phyloP scores from a whole-genome alignment of 2,113 vertebrate species.

The Recurvirostra avosetta region DNA sequence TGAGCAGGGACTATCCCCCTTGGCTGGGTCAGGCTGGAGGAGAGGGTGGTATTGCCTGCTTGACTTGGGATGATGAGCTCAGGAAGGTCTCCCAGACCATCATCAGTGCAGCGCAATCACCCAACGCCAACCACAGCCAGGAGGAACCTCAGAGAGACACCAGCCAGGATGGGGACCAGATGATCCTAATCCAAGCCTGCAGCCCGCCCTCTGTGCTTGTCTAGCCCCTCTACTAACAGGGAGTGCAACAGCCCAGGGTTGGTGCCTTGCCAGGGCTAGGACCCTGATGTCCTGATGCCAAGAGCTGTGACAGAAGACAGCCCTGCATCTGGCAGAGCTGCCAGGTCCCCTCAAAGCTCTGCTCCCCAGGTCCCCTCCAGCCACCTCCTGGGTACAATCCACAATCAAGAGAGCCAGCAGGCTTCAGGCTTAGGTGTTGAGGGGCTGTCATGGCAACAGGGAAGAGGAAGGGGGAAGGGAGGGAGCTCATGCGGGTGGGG shows the following conservation, averaged over 20 bases:
- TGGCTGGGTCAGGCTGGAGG: background rate
- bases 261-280: background rate
- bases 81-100: background rate
- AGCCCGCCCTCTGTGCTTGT: background rate
- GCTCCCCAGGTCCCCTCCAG: background rate
- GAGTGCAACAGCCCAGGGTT: background rate
- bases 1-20: background rate
- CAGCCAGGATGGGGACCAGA: background rate
- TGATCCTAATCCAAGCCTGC: background rate
- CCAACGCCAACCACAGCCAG: background rate
- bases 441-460: slow-evolving; percentile 62
- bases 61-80: background rate
- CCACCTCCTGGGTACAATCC: slow-evolving; percentile 58
- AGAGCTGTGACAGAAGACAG: background rate
- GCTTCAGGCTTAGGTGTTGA: slow-evolving; percentile 41
- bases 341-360: background rate
- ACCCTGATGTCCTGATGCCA: background rate
- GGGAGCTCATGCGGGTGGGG: slow-evolving; percentile 22
- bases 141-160: background rate
- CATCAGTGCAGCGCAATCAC: background rate
- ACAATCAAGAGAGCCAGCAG: slow-evolving; percentile 72
- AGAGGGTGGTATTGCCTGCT: background rate
- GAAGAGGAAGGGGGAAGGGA: background rate
- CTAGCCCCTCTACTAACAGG: background rate
- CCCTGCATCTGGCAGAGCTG: background rate